Conservation (phyloP, 92 coral and sea anemone species). For the Isaurus tuberculatus region DNA sequence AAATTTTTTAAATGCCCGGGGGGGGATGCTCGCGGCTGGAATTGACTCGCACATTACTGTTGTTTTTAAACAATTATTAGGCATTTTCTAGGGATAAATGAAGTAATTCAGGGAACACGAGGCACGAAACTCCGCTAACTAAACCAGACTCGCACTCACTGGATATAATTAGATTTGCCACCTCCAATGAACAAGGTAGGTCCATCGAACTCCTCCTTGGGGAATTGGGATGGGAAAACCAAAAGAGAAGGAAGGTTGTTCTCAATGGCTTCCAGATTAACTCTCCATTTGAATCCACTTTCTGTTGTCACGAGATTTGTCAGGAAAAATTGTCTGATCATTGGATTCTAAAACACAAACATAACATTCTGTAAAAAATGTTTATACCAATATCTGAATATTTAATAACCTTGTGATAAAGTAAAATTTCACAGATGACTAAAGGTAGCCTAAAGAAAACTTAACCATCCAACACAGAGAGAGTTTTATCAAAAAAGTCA, state of each 20-base stretch:
- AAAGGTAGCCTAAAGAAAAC: too few relatives aligned
- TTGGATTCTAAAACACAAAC: conserved; percentile 63
- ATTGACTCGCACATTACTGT: too few relatives aligned
- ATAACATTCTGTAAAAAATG: neutral
- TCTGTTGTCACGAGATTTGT: conserved; percentile 77
- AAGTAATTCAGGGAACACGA: neutral
- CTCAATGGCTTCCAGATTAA: conserved; percentile 84
- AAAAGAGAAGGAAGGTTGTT: conserved; percentile 67
- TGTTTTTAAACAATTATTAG: too few relatives aligned
- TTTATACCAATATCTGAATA: too few relatives aligned
- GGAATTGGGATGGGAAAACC: conserved; percentile 73
- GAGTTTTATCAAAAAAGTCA: too few relatives aligned
- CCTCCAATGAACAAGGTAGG: conserved; percentile 89
- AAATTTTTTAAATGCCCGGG: too few relatives aligned
- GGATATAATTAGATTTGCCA: conserved; percentile 80
- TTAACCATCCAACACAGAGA: too few relatives aligned
- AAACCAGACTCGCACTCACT: conserved; percentile 66
- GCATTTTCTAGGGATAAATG: too few relatives aligned
- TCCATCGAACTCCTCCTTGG: conserved; percentile 63
- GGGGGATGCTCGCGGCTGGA: too few relatives aligned
- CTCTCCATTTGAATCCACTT: conserved; percentile 80
- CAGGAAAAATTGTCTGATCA: conserved; percentile 79
- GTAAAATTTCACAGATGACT: too few relatives aligned
- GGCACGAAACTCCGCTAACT: neutral
- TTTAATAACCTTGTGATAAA: too few relatives aligned